Evolutionary conservation across 2,113 vertebrate genomes (phyloP).

Genomic region (Coptodon rendalli): DNA sequence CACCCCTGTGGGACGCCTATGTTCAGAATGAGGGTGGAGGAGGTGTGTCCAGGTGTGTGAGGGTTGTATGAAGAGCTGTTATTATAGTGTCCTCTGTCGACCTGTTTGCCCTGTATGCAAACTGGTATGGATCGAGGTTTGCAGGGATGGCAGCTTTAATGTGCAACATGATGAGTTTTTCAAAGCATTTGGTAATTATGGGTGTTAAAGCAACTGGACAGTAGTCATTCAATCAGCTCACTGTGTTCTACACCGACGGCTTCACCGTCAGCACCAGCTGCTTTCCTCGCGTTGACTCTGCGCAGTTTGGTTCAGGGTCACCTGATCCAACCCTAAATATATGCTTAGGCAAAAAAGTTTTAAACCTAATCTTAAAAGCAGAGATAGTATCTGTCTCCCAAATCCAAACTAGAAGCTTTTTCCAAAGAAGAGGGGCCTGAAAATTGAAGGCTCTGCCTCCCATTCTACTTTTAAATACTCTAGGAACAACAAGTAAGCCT

Average conservation of each 20-base stretch:
- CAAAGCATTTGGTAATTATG: background rate
- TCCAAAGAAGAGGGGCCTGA: too few relatives aligned
- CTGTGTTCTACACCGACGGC: background rate
- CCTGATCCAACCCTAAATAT: too few relatives aligned
- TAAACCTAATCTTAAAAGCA: too few relatives aligned
- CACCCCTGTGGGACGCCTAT: too few relatives aligned
- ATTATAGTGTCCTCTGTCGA: background rate
- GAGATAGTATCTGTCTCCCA: too few relatives aligned
- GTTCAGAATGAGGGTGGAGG: too few relatives aligned
- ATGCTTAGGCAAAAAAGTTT: too few relatives aligned
- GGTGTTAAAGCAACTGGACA: background rate
- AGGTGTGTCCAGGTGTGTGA: too few relatives aligned
- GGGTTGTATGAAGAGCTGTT: background rate
- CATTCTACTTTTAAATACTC: too few relatives aligned
- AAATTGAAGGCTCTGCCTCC: too few relatives aligned
- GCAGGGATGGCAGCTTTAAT: background rate
- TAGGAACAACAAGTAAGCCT: too few relatives aligned
- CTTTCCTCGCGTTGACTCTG: background rate
- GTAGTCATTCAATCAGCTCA: background rate
- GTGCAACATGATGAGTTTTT: background rate
- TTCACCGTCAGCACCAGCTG: background rate
- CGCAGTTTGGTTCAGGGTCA: background rate
- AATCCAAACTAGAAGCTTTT: too few relatives aligned
- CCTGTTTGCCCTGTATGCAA: background rate
- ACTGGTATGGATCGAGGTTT: background rate